phyloP scores from a whole-genome alignment of 1,140 invertebrate genomes.

The Steinernema feltiae region DNA sequence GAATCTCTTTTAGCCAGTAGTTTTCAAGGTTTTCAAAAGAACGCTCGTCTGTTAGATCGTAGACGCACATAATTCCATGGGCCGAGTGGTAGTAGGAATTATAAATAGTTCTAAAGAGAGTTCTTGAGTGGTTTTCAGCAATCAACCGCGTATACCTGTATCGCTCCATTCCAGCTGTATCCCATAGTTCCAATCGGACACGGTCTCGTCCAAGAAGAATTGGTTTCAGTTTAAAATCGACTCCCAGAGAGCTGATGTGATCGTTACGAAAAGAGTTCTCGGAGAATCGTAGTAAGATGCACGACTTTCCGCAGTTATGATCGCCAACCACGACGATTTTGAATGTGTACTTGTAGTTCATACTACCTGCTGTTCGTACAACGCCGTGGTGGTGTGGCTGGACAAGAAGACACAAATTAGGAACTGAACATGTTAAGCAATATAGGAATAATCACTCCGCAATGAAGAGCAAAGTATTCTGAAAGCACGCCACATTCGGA shows the following conservation, averaged over 20 bases:
- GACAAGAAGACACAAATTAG: neutral
- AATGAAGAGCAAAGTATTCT: too few species aligned
- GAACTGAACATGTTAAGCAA: neutral
- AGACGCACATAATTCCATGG: conserved; percentile 57
- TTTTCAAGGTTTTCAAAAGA: conserved; percentile 58
- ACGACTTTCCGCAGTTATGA: conserved; percentile 57
- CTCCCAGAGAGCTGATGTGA: conserved; percentile 55
- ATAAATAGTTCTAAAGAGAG: conserved; percentile 50
- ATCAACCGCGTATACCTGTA: conserved; percentile 50
- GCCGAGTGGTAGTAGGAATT: conserved; percentile 57
- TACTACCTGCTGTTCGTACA: neutral
- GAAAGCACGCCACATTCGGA: too few species aligned
- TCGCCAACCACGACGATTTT: conserved; percentile 56
- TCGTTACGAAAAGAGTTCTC: conserved; percentile 55
- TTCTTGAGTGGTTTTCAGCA: neutral
- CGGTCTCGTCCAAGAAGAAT: conserved; percentile 55
- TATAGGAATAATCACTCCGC: too few species aligned
- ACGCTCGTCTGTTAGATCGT: conserved; percentile 53
- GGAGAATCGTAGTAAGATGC: conserved; percentile 52
- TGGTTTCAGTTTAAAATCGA: conserved; percentile 57
- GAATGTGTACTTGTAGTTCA: conserved; percentile 13
- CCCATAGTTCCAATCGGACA: conserved; percentile 42
- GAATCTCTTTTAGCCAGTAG: conserved; percentile 56
- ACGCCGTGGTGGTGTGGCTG: neutral
- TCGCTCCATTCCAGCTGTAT: conserved; percentile 56